Evolutionary conservation across 1,140 invertebrate genomes (phyloP).

Genomic region (Trichoplusia ni): DNA sequence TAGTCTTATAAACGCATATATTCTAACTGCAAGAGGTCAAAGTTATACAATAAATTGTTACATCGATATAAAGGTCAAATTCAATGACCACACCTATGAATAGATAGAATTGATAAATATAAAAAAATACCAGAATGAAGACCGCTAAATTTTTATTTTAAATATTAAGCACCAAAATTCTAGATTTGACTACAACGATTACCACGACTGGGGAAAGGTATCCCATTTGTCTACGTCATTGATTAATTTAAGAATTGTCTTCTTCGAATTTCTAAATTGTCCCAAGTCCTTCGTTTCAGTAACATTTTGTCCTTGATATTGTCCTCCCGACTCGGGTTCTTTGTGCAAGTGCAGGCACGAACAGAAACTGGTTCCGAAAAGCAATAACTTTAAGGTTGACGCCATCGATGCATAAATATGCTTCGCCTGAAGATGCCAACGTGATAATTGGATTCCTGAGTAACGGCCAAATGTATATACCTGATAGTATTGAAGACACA

Average conservation of each 20-base stretch:
- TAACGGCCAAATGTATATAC: background rate
- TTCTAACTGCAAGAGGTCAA: background rate
- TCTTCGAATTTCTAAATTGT: no score
- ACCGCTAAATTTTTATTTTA: no score
- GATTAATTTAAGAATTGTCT: no score
- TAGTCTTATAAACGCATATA: background rate
- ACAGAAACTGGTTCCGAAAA: constrained; percentile 59
- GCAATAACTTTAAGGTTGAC: constrained; percentile 56
- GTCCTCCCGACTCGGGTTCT: constrained; percentile 28
- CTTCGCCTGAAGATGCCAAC: constrained; percentile 1
- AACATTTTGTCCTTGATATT: constrained; percentile 57
- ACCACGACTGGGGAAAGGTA: no score
- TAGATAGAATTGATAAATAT: no score
- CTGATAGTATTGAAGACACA: background rate
- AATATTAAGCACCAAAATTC: no score
- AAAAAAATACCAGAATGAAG: background rate
- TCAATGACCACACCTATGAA: background rate
- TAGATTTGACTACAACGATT: no score
- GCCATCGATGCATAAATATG: constrained; percentile 56
- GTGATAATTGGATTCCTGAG: constrained; percentile 22
- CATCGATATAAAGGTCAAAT: constrained; percentile 10
- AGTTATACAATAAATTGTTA: constrained; percentile 16
- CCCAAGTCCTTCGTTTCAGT: background rate
- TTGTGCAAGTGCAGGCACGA: constrained; percentile 29
- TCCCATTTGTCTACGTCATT: no score